phyloP scores from a whole-genome alignment of 2,888 invertebrate genomes.

The Pogonocherus hispidulus region DNA sequence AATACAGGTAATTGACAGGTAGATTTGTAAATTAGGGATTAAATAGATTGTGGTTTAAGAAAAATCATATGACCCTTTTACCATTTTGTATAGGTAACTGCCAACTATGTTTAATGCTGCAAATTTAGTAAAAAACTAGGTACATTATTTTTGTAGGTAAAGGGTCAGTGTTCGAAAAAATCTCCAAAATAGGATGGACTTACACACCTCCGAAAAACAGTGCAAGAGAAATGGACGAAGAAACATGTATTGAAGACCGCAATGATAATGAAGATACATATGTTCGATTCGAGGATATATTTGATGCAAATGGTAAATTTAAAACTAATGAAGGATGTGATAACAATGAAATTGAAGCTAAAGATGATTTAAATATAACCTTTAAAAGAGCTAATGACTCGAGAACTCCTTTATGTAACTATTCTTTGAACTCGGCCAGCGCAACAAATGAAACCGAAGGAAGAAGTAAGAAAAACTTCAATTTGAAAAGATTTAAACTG shows the following conservation, averaged over 20 bases:
- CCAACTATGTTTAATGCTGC: too few relatives aligned
- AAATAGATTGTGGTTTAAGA: too few relatives aligned
- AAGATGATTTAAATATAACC: neutral
- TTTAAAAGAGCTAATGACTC: constrained; percentile 1
- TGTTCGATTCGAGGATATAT: constrained; percentile 26
- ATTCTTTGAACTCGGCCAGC: neutral
- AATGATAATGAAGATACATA: neutral
- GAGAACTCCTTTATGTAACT: neutral
- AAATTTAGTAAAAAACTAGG: too few relatives aligned
- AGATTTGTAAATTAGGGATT: too few relatives aligned
- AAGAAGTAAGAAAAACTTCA: constrained; percentile 31
- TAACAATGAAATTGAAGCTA: neutral
- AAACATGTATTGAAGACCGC: neutral
- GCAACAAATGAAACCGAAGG: neutral
- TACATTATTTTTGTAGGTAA: constrained; percentile 4
- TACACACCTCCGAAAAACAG: constrained; percentile 23
- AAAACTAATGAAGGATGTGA: neutral
- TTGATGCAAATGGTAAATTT: constrained; percentile 8
- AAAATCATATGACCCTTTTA: too few relatives aligned
- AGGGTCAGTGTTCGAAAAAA: constrained; percentile 23
- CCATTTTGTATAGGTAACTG: too few relatives aligned
- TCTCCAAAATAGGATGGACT: constrained; percentile 31
- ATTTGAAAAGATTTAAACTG: constrained; percentile 39
- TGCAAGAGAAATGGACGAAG: neutral
- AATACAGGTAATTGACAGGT: too few relatives aligned